phyloP scores from a whole-genome alignment of 2,797 vertebrate genomes.

The Miichthys miiuy region DNA sequence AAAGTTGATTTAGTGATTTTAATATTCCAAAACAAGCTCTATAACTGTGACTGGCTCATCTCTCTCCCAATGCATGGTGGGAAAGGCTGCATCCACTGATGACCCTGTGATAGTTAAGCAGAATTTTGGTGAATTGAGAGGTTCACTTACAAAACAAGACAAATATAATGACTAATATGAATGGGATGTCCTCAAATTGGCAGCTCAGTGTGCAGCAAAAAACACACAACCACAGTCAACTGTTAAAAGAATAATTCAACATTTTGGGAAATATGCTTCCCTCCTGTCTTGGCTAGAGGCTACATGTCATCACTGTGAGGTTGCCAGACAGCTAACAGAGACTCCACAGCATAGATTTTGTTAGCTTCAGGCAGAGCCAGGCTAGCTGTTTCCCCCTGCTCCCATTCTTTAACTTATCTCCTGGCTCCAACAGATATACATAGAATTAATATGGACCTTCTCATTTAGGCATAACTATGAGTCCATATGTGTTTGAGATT shows the following conservation, averaged over 20 bases:
- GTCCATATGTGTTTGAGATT: neutral
- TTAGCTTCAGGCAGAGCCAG: neutral
- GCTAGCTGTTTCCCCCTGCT: neutral
- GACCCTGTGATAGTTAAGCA: no score
- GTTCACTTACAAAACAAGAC: neutral
- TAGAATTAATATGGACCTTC: neutral
- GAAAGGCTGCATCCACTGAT: neutral
- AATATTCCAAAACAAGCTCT: neutral
- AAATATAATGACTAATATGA: neutral
- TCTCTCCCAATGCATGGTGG: constrained; percentile 12
- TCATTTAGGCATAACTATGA: neutral
- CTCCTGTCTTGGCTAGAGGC: neutral
- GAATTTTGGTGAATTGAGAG: neutral
- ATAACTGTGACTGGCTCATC: neutral
- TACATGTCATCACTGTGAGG: neutral
- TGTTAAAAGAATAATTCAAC: neutral
- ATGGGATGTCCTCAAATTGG: neutral
- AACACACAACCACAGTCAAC: neutral
- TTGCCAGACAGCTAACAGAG: neutral
- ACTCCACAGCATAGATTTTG: neutral
- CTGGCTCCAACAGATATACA: neutral
- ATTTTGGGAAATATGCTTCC: neutral
- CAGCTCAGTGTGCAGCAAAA: neutral
- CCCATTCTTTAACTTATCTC: neutral
- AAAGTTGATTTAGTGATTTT: neutral